Base-by-base conservation (phyloP, 2,888 invertebrate species). In the Crepidodera aurea region DNA sequence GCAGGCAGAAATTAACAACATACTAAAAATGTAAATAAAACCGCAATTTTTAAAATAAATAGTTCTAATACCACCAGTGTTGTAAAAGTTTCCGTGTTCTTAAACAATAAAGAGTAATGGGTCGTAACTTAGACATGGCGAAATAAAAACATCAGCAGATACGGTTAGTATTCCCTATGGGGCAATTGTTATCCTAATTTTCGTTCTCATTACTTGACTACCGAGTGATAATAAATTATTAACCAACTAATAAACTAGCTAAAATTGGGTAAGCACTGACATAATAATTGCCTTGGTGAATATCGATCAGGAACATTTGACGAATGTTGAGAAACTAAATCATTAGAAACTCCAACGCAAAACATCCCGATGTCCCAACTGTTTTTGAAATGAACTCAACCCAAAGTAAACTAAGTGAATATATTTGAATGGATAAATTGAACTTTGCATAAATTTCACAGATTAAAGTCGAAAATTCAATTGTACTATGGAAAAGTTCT, bases 341-440 rank as follows among this genome's bases (percentile, higher is more conserved):
- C 32, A 19, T 59, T 19, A 51, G 19, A 13, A 29, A n/a, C 50
- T 48, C 27, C 15, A 32, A 27, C 27, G 32, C 42, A 59, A 42
- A 59, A 48, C 42, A 59, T 40, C 12, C 59, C 51, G 13, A 25
- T 39, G 50, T 59, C 42, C 39, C 51, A 59, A 29, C 51, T 50
- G 50, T 39, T 59, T 50, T 59, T 51, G 42, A 34, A 51, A 59
- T 51, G 27, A 59, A 59, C 50, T 51, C 29, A 51, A 37, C 51
- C 39, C 59, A 42, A 59, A 40, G 42, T 51, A 59, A 59, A 59
- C 29, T 59, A 32, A 39, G 51, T 51, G 59, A 59, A 59, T 59
- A 59, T 59, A 59, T 59, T 59, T 59, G 59, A 59, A 59, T 59
- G 51, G 32, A 29, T 59, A 56, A 27, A 51, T 58, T 59, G 56